A percentile compares a stretch with the other conserved stretches of the same genome.
phyloP scores from a whole-genome alignment of 2,888 invertebrate species.

The Herminia tarsipennalis region DNA sequence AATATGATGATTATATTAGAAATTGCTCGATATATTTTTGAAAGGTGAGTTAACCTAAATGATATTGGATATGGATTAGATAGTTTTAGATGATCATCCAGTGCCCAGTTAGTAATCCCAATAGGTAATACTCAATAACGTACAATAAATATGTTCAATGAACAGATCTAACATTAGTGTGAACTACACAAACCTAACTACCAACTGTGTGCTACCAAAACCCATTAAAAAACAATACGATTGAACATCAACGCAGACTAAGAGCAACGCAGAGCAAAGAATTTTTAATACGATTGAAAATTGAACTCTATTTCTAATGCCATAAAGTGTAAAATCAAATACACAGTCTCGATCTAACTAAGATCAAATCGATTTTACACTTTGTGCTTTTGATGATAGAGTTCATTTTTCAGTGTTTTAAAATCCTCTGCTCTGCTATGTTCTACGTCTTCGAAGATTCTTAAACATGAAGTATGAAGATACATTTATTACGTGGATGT shows the following conservation, averaged over 20 bases:
- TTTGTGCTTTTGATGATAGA: no score
- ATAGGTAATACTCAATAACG: conserved; percentile 10
- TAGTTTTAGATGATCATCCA: conserved; percentile 15
- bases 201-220: conserved; percentile 51
- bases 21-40: neutral
- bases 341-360: no score
- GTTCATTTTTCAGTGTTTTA: no score
- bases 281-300: no score
- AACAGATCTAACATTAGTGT: conserved; percentile 33
- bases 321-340: no score
- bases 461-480: conserved; percentile 27
- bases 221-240: conserved; percentile 34
- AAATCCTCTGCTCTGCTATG: no score
- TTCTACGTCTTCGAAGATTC: no score
- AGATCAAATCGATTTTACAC: no score
- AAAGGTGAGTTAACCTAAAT: neutral
- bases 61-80: conserved; percentile 3
- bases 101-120: conserved; percentile 30
- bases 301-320: no score
- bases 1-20: no score
- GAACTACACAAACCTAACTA: conserved; percentile 29
- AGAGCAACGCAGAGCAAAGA: no score
- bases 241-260: no score
- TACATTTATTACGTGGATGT: conserved; percentile 21
- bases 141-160: conserved; percentile 4